Evolutionary conservation across 2,113 vertebrate species (phyloP), one percentile per base, ranked within the genome.

Genomic region (Xenopus borealis): DNA sequence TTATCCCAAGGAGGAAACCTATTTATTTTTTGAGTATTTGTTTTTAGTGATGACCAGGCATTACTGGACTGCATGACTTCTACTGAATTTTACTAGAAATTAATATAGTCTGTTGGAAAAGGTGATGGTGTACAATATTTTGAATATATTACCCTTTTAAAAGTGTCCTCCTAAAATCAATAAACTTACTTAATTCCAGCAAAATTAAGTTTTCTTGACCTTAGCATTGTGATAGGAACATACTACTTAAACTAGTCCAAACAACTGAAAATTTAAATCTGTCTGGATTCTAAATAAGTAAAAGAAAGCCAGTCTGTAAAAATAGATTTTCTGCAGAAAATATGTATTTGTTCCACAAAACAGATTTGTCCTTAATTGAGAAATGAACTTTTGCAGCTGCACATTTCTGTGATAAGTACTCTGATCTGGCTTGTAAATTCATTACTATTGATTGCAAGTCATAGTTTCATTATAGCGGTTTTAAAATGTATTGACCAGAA

Each of bases 311-410:
- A 82, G 87, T 82, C 82, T 79, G 74, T 83, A 84, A 86, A 86
- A 89, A 85, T 84, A 66, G 44, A 86, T 88, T 87, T 82, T 0
- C 57, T 81, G 75, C 79, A 79, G 78, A 81, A 87, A 89, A 83
- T 77, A 81, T 79, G 69, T 45, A 84, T 83, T 78, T 62, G 80
- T 86, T 88, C 83, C 81, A 82, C 82, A 71, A 70, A 79, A 83
- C 78, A 79, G 68, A 63, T 68, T 66, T 83, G 72, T 81, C 81
- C 0, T 27, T 76, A 79, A 82, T 73, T 67, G 71, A 81, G 84
- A 82, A 84, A 87, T 83, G 73, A n/a, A 74, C 62, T 67, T 57
- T 81, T 78, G 65, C 3, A 77, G 53, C 62, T 80, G 50, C 78
- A 74, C 65, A 44, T 79, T 85, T 76, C 69, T 81, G 59, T 72